Evolutionary conservation across 2,888 invertebrate species (phyloP).

Genomic region (Acleris emargana): DNA sequence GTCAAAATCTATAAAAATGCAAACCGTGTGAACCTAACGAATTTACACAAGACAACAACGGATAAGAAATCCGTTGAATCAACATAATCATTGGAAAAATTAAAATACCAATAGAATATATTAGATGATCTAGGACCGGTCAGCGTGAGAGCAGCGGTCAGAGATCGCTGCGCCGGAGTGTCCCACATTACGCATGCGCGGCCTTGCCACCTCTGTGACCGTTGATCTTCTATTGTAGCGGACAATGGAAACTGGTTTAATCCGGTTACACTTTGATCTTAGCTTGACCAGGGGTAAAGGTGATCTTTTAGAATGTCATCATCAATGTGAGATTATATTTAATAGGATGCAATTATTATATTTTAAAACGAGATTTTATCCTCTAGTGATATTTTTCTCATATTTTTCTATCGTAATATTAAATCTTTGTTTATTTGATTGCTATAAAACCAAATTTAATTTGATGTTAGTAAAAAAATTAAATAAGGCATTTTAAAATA

Average conservation of each 20-base stretch:
- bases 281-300: constrained; percentile 24
- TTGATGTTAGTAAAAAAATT: too few relatives aligned
- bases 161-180: constrained; percentile 39
- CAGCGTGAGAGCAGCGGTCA: constrained; percentile 67
- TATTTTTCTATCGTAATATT: too few relatives aligned
- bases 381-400: too few relatives aligned
- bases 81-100: constrained; percentile 55
- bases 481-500: too few relatives aligned
- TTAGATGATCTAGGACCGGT: constrained; percentile 62
- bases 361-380: too few relatives aligned
- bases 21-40: constrained; percentile 49
- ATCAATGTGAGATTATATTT: too few relatives aligned
- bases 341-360: too few relatives aligned
- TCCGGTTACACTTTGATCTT: constrained; percentile 39
- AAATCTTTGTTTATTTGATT: too few relatives aligned
- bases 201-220: constrained; percentile 72
- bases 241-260: constrained; percentile 44
- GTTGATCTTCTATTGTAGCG: constrained; percentile 63
- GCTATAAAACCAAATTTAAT: too few relatives aligned
- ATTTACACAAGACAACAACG: constrained; percentile 2
- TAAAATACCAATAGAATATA: constrained; percentile 66
- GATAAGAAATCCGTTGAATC: constrained; percentile 51
- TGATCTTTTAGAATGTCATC: background rate
- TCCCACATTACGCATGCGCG: constrained; percentile 68
- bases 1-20: constrained; percentile 37